These are phyloP conservation scores for Cassiopea andromeda DNA, from an alignment of 30 jellyfish, hydroid and myxozoan genomes.

Conservation along the genomic window DNA sequence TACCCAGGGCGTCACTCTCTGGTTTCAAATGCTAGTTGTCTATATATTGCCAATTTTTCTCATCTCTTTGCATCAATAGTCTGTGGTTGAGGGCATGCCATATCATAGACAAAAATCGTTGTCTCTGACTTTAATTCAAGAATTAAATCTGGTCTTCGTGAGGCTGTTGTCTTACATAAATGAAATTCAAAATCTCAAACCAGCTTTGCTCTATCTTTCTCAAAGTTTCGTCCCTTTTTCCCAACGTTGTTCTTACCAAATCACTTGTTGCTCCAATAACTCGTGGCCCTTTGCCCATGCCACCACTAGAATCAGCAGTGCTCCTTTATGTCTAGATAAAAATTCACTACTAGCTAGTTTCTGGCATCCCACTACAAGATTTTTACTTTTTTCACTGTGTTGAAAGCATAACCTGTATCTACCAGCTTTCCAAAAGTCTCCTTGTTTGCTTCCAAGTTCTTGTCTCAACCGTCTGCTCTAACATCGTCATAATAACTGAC, in stretches of 20 bases:
- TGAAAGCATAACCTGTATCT: conserved; percentile 21
- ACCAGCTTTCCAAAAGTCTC: conserved; percentile 24
- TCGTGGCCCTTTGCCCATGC: neutral
- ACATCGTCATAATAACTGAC: conserved; percentile 31
- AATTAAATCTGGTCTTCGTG: neutral
- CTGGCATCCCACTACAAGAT: neutral
- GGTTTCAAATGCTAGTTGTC: no score
- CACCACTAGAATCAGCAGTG: neutral
- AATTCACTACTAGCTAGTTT: conserved; percentile 27
- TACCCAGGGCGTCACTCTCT: no score
- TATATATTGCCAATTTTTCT: no score
- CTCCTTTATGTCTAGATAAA: conserved; percentile 39
- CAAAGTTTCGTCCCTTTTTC: neutral
- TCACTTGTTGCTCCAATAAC: neutral
- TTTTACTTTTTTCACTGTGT: fast-evolving
- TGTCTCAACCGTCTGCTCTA: conserved; percentile 57
- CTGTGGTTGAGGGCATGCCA: neutral
- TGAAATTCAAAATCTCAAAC: neutral
- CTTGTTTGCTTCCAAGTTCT: conserved; percentile 53
- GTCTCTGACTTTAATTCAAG: neutral
- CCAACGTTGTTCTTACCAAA: neutral
- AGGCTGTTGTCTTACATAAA: neutral
- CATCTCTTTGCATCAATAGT: neutral
- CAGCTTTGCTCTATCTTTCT: neutral
- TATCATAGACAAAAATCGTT: neutral